These are phyloP conservation scores for Helicoverpa assulta DNA, from an alignment of 2,888 invertebrate species.

Conservation along the genomic window DNA sequence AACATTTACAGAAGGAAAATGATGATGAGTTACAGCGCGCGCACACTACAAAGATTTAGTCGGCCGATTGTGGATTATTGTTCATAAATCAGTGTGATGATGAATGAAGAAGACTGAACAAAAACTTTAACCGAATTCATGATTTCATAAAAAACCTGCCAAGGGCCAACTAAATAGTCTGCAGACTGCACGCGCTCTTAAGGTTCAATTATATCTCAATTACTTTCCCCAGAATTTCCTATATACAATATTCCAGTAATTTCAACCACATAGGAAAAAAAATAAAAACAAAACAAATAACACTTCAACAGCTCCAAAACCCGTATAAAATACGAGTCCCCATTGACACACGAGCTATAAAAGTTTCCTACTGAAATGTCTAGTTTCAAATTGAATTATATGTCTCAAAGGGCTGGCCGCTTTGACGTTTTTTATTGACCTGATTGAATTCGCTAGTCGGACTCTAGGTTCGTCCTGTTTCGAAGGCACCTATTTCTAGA, in stretches of 20 bases:
- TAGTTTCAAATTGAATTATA: slow-evolving; percentile 69
- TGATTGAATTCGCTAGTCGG: slow-evolving; percentile 53
- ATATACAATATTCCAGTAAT: not conserved
- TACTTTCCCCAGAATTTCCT: too few species aligned
- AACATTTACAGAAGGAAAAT: too few species aligned
- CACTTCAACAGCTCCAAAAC: not conserved
- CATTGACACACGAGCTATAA: slow-evolving; percentile 41
- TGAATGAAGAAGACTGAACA: too few species aligned
- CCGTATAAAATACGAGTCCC: slow-evolving; percentile 38
- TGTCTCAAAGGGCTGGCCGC: slow-evolving; percentile 61
- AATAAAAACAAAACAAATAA: slow-evolving; percentile 32
- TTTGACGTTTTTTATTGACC: slow-evolving; percentile 65
- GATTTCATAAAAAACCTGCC: too few species aligned
- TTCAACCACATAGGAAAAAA: not conserved
- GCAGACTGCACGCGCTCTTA: too few species aligned
- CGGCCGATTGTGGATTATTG: too few species aligned
- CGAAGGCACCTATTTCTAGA: not conserved
- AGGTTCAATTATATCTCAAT: too few species aligned
- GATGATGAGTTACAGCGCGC: too few species aligned
- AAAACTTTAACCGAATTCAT: too few species aligned
- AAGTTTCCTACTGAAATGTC: slow-evolving; percentile 45
- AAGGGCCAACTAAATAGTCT: too few species aligned
- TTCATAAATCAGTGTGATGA: too few species aligned
- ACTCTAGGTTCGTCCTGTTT: slow-evolving; percentile 5
- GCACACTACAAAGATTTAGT: too few species aligned